Evolutionary conservation across 2,888 invertebrate genomes (phyloP), one percentile per base, ranked within the genome.

Genomic region (Lapara coniferarum): DNA sequence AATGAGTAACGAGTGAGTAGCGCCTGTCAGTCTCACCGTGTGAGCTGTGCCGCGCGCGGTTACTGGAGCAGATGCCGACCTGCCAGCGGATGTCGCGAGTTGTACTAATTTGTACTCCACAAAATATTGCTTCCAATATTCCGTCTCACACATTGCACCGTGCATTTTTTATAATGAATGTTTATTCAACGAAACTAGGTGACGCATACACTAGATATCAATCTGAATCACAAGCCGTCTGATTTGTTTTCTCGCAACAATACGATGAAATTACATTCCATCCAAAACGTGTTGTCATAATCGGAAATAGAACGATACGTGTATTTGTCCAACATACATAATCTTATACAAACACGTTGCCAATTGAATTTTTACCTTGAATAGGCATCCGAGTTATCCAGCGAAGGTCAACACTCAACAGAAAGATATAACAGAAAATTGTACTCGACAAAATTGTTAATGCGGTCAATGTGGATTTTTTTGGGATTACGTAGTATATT

Each of bases 51-150:
- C 58, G 69, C 55, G 51, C 10, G 30, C 66, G 51, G 57, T 67
- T 59, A 70, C 72, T 73, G 67, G 67, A 69, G 70, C 67, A 72
- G 71, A 75, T 58, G 72, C 63, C 68, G 67, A 66, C 71, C 74
- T 67, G 71, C 66, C 70, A 74, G 70, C 72, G 77, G 75, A 78
- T 72, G 75, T 75, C 67, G 66, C 74, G 71, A 74, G 72, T 77
- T 75, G 71, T 74, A 69, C 70, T 75, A 75, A 77, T 77, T 79
- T 73, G 70, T 68, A 68, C 71, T 70, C 66, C 67, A 52, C 37
- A 49, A 63, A 63, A 59, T 68, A 68, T 19, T 44, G 49, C 55
- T 57, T 57, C 49, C 14, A 51, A 63, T 63, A 19, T 19, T 46
- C 7, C 14, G 14, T 57, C 12, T 37, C 46, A 63, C 46, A 63